A percentile compares a stretch with the other conserved stretches of the same genome.
These are phyloP conservation scores for Pammene fasciana DNA, from an alignment of 2,888 invertebrate species.

Conservation along the genomic window DNA sequence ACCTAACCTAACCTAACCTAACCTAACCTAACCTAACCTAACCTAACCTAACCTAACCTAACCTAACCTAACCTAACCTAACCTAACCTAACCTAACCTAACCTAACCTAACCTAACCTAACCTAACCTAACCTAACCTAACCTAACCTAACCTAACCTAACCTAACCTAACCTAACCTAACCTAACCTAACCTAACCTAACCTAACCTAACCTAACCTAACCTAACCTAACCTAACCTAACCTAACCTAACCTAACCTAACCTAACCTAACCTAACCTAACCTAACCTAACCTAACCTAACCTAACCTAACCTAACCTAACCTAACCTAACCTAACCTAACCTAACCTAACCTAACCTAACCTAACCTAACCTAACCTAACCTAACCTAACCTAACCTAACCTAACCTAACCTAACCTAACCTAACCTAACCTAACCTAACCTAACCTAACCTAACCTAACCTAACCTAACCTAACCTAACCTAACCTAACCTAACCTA, in stretches of 20 bases:
- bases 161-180: constrained; percentile 42
- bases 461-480: too few relatives aligned
- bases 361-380: constrained; percentile 36
- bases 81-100: constrained; percentile 38
- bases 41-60: constrained; percentile 34
- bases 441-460: too few relatives aligned
- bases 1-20: constrained; percentile 44
- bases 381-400: constrained; percentile 35
- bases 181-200: constrained; percentile 42
- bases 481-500: too few relatives aligned
- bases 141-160: constrained; percentile 42
- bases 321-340: constrained; percentile 27
- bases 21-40: constrained; percentile 41
- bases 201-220: constrained; percentile 40
- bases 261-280: constrained; percentile 40
- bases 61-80: constrained; percentile 41
- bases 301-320: constrained; percentile 35
- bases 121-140: constrained; percentile 36
- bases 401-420: too few relatives aligned
- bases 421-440: too few relatives aligned
- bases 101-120: constrained; percentile 44
- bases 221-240: constrained; percentile 43
- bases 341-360: constrained; percentile 26
- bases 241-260: constrained; percentile 42
- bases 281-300: constrained; percentile 43